A percentile compares a stretch with the other conserved stretches of the same genome.
These are phyloP conservation scores for Virgularia gustaviana DNA, from an alignment of 92 coral and sea anemone species.

Conservation along the genomic window DNA sequence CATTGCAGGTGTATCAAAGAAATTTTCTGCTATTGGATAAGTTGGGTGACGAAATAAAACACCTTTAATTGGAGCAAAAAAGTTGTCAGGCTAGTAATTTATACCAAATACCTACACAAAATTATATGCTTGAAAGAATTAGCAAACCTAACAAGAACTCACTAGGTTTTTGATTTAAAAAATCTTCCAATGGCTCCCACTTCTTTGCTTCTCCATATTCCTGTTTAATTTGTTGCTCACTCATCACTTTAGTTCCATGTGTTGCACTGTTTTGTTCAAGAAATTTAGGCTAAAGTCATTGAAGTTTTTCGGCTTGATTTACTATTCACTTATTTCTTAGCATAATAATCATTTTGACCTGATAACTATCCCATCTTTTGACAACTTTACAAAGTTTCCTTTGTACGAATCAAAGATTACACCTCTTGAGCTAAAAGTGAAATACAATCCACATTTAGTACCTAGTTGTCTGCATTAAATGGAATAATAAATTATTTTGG, in stretches of 20 bases:
- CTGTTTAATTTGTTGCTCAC: slow-evolving; percentile 54
- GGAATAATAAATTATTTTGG: neutral
- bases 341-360: too few species aligned
- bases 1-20: slow-evolving; percentile 80
- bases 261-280: slow-evolving; percentile 65
- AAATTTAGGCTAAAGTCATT: neutral
- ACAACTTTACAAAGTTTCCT: slow-evolving; percentile 79
- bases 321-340: too few species aligned
- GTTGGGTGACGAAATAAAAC: slow-evolving; percentile 12
- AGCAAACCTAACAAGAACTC: neutral
- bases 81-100: slow-evolving; percentile 1
- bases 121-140: neutral
- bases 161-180: neutral
- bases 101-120: neutral
- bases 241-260: slow-evolving; percentile 80
- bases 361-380: slow-evolving; percentile 77
- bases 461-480: neutral
- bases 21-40: slow-evolving; percentile 70
- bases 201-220: slow-evolving; percentile 69
- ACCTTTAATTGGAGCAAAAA: neutral
- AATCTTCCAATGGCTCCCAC: slow-evolving; percentile 57
- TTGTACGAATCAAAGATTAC: slow-evolving; percentile 69
- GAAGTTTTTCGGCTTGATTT: neutral
- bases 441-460: neutral
- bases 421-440: slow-evolving; percentile 71